phyloP scores from a whole-genome alignment of 1,140 invertebrate species.

The Thaumatotibia leucotreta region DNA sequence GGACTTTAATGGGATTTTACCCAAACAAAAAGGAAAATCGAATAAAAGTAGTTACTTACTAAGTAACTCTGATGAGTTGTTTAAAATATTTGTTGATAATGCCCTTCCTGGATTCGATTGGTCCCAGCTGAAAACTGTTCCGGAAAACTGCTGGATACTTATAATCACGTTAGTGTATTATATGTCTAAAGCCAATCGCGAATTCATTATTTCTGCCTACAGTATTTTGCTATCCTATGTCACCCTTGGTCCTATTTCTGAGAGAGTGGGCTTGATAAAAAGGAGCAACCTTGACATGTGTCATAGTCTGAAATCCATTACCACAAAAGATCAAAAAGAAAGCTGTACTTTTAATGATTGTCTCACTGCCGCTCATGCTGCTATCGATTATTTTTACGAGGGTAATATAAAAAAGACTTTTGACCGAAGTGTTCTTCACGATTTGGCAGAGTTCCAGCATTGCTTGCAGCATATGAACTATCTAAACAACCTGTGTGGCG shows the following conservation, averaged over 20 bases:
- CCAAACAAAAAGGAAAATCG: too few relatives aligned
- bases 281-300: background rate
- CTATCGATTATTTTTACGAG: slow-evolving; percentile 13
- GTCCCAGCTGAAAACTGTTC: background rate
- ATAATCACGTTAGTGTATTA: slow-evolving; percentile 31
- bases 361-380: background rate
- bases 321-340: too few relatives aligned
- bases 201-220: slow-evolving; percentile 21
- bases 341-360: background rate
- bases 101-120: slow-evolving; percentile 20
- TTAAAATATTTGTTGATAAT: slow-evolving; percentile 22
- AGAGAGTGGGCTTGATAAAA: slow-evolving; percentile 22
- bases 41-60: too few relatives aligned
- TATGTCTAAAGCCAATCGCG: slow-evolving; percentile 14
- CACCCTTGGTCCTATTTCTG: slow-evolving; percentile 26
- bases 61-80: too few relatives aligned
- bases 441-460: slow-evolving; percentile 33
- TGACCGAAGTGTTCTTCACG: slow-evolving; percentile 22
- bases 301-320: too few relatives aligned
- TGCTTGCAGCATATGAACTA: slow-evolving; percentile 40
- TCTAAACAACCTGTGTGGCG: slow-evolving; percentile 33
- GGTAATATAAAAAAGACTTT: slow-evolving; percentile 15
- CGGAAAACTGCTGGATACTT: slow-evolving; percentile 25
- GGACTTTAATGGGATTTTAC: too few relatives aligned
- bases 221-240: slow-evolving; percentile 31